Evolutionary conservation across 1,140 invertebrate species (phyloP).

Genomic region (Chrysopa pallens): DNA sequence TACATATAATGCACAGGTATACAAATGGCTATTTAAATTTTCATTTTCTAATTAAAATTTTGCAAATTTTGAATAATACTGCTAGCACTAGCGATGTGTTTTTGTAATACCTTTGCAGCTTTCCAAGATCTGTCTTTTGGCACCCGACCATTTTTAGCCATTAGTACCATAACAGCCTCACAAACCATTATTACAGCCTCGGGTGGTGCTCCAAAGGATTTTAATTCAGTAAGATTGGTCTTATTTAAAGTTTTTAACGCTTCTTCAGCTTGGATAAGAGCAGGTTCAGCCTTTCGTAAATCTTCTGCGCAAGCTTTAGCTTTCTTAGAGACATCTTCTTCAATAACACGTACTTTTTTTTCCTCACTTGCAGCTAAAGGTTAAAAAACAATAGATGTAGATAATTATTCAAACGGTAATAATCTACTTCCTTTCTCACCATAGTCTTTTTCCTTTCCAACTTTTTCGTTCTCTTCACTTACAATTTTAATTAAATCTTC

Average conservation of each 20-base stretch:
- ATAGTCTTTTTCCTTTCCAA: constrained; percentile 68
- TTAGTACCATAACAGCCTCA: constrained; percentile 72
- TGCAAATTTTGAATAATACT: not conserved
- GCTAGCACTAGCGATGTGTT: not conserved
- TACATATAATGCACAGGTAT: not conserved
- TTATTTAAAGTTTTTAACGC: constrained; percentile 89
- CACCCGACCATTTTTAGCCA: constrained; percentile 71
- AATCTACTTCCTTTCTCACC: constrained; percentile 24
- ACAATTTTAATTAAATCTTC: constrained; percentile 80
- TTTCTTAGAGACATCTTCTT: constrained; percentile 69
- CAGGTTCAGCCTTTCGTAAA: constrained; percentile 78
- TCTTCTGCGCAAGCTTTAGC: constrained; percentile 77
- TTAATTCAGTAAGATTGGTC: constrained; percentile 83
- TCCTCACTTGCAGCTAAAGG: constrained; percentile 57
- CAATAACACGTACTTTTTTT: constrained; percentile 74
- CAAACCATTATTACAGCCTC: constrained; percentile 70
- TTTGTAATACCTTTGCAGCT: constrained; percentile 45
- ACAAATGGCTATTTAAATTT: not conserved
- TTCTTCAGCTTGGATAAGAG: constrained; percentile 69
- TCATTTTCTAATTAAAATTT: too few species aligned
- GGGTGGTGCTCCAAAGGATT: constrained; percentile 75
- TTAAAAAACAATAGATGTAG: not conserved
- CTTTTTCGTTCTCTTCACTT: constrained; percentile 78
- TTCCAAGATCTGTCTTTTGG: constrained; percentile 91
- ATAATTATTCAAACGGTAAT: constrained; percentile 1